A percentile compares a stretch with the other conserved stretches of the same genome.
Evolutionary conservation across 2,797 vertebrate genomes (phyloP).

Genomic region (Rhyacichthys aspro): DNA sequence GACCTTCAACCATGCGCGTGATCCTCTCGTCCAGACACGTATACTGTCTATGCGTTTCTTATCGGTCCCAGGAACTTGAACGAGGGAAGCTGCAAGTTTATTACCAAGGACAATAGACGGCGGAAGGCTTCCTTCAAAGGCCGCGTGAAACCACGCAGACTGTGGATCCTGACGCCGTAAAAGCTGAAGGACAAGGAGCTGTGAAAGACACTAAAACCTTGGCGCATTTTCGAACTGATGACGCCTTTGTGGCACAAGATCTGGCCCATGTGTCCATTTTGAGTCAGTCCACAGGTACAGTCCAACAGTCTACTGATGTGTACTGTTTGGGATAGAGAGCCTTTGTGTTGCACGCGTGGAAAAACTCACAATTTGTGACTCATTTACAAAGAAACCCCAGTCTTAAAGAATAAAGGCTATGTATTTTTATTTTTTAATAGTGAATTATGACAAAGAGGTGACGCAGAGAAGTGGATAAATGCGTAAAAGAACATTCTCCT

Average conservation of each 20-base stretch:
- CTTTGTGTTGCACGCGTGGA: no score
- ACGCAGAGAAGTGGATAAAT: no score
- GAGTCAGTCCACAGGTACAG: neutral
- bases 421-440: no score
- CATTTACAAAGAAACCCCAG: no score
- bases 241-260: slow-evolving; percentile 4
- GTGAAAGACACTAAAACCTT: slow-evolving; percentile 58
- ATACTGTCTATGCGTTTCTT: slow-evolving; percentile 5
- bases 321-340: no score
- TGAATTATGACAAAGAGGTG: no score
- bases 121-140: slow-evolving; percentile 85
- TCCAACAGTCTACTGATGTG: no score
- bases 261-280: neutral
- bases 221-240: slow-evolving; percentile 34
- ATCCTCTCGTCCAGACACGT: neutral
- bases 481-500: no score
- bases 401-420: no score
- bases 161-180: slow-evolving; percentile 91
- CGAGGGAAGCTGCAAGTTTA: slow-evolving; percentile 95
- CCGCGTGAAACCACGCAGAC: slow-evolving; percentile 81
- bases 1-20: neutral
- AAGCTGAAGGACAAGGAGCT: slow-evolving; percentile 72
- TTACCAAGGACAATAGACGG: slow-evolving; percentile 97
- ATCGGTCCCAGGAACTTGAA: slow-evolving; percentile 90
- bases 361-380: no score